These are phyloP conservation scores for Huso huso DNA, from an alignment of 2,797 vertebrate species.

Conservation along the genomic window DNA sequence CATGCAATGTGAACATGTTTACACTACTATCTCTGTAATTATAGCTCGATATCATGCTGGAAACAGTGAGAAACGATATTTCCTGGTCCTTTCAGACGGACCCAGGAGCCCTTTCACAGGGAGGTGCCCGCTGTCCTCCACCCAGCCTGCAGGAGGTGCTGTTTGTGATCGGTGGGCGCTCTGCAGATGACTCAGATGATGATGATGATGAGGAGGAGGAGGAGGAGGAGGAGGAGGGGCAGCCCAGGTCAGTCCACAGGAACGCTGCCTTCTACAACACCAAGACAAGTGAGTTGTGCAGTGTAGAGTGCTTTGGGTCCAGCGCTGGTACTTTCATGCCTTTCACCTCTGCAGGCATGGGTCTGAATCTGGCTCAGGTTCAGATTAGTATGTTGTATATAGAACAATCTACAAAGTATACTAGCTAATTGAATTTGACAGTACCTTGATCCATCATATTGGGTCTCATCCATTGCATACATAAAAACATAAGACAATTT, in stretches of 20 bases:
- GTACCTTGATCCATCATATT: no score
- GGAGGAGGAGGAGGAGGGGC: slow-evolving; percentile 21
- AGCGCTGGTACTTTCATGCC: no score
- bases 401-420: background rate
- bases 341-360: no score
- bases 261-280: slow-evolving; percentile 87
- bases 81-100: slow-evolving; percentile 25
- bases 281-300: slow-evolving; percentile 67
- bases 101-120: slow-evolving; percentile 29
- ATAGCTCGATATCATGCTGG: no score
- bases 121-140: slow-evolving; percentile 33
- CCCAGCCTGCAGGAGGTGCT: slow-evolving; percentile 86
- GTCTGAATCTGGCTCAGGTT: background rate
- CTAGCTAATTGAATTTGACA: background rate
- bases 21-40: no score
- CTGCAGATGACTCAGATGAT: slow-evolving; percentile 75
- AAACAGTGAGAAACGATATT: no score
- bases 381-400: no score
- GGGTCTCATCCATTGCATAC: no score
- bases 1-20: no score
- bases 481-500: no score
- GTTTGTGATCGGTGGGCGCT: slow-evolving; percentile 82
- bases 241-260: slow-evolving; percentile 37
- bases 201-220: slow-evolving; percentile 54
- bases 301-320: no score